A percentile compares a stretch with the other conserved stretches of the same genome.
phyloP scores from a whole-genome alignment of 2,888 invertebrate genomes.

The Amiota communis region DNA sequence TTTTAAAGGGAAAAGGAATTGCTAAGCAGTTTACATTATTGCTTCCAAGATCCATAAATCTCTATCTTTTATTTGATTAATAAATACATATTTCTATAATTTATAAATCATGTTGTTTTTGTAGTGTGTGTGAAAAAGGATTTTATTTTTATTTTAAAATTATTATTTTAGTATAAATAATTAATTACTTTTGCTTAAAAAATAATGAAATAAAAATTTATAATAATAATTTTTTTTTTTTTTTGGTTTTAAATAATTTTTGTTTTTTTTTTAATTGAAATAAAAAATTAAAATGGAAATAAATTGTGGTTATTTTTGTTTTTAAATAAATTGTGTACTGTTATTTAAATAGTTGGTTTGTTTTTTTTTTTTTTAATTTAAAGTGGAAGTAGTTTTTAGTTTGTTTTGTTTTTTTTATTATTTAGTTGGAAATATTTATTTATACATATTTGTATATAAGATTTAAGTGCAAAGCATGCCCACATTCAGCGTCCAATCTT shows the following conservation, averaged over 20 bases:
- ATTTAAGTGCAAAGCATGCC: slow-evolving; percentile 52
- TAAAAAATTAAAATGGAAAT: slow-evolving; percentile 13
- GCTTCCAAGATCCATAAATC: too few relatives aligned
- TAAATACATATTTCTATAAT: not conserved
- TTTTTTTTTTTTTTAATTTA: too few relatives aligned
- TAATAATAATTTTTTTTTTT: not conserved
- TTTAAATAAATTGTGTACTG: not conserved
- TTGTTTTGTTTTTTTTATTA: slow-evolving; percentile 34
- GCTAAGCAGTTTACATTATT: too few relatives aligned
- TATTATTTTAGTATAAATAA: slow-evolving; percentile 4
- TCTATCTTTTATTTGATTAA: too few relatives aligned
- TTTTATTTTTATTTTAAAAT: not conserved
- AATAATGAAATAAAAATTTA: slow-evolving; percentile 6
- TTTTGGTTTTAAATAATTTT: slow-evolving; percentile 1
- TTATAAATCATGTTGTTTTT: slow-evolving; percentile 1
- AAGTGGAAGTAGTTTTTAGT: slow-evolving; percentile 23
- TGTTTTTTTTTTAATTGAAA: too few relatives aligned
- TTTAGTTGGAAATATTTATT: slow-evolving; percentile 47
- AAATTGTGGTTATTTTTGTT: slow-evolving; percentile 20
- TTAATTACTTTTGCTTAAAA: not conserved
- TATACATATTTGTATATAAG: too few relatives aligned
- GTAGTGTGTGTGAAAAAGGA: not conserved
- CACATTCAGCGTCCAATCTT: slow-evolving; percentile 42
- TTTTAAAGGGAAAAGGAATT: too few relatives aligned
- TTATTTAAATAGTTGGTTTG: not conserved